Base-by-base conservation (phyloP, 1,140 invertebrate genomes). In the Pentalonia nigronervosa region DNA sequence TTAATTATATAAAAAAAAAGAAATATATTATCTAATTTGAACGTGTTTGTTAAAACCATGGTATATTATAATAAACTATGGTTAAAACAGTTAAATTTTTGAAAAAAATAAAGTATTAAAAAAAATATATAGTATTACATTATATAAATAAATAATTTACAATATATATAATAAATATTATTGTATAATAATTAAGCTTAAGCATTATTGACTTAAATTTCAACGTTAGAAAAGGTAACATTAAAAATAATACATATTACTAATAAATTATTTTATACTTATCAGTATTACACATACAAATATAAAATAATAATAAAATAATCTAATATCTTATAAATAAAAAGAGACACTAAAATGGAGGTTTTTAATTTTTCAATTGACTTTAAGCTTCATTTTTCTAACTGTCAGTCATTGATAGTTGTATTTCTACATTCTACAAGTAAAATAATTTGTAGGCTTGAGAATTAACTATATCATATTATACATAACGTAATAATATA, bases 141-240 rank as follows among this genome's bases (percentile, higher is more conserved):
- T 48, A n/a, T 34, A 76, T 91, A 89, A 56, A 89, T 89, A 89
- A 89, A 89, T 89, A 89, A 89, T 67, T 67, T 41, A 76, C 30
- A 76, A 47, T 76, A 91, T 47, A 88, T 50, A 56, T 90, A 90
- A 83, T 83, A 36, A 83, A 83, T 83, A 83, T 83, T 36, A n/a
- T 83, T 86, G 14, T 84, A 45, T 84, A 47, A 41, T 92, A 53
- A 81, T 76, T 76, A 76, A 91, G 9, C 91, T 92, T 92, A 92
- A 92, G 84, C n/a, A 84, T 48, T 83, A 92, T 92, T 92, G 91
- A 92, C 91, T 92, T 92, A 48, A 84, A 48, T 53, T 91, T 92
- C 47, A 47, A 92, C 76, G 91, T 81, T 76, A 92, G 76, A 92
- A 83, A 81, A 92, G 91, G 91, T 92, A 92, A 92, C 91, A 76